These are phyloP conservation scores for Prietella phreatophila DNA, from an alignment of 2,113 vertebrate genomes.

Conservation along the genomic window DNA sequence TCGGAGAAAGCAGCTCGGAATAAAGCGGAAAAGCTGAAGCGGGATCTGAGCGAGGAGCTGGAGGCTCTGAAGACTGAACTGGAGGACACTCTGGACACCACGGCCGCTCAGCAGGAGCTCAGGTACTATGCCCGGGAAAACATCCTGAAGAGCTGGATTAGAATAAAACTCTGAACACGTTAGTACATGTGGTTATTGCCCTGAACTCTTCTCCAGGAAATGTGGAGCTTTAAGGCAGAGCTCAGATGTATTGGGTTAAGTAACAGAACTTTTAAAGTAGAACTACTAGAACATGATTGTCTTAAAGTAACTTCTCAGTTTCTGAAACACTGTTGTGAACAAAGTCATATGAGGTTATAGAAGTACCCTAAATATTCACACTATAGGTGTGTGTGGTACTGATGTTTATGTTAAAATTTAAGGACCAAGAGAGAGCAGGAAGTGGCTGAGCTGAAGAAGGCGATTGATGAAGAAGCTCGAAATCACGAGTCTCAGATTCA, in stretches of 20 bases:
- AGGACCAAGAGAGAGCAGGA: slow-evolving; percentile 96
- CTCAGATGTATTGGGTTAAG: not conserved
- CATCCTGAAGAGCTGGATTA: not conserved
- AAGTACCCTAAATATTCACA: not conserved
- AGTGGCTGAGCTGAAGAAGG: slow-evolving; percentile 95
- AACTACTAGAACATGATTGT: too few relatives aligned
- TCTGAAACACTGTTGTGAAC: too few relatives aligned
- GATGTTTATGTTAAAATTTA: slow-evolving; percentile 14
- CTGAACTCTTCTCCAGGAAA: not conserved
- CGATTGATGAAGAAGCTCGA: slow-evolving; percentile 92
- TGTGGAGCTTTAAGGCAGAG: not conserved
- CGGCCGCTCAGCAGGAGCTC: slow-evolving; percentile 94
- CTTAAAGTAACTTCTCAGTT: too few relatives aligned
- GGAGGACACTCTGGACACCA: slow-evolving; percentile 96
- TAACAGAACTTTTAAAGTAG: too few relatives aligned
- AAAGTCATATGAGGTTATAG: too few relatives aligned
- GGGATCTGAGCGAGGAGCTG: slow-evolving; percentile 93
- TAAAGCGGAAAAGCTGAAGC: slow-evolving; percentile 95
- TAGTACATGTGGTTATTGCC: not conserved
- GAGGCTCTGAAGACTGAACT: slow-evolving; percentile 96
- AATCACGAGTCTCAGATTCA: slow-evolving; percentile 95
- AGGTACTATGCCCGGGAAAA: slow-evolving; percentile 70
- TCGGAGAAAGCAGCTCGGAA: slow-evolving; percentile 88
- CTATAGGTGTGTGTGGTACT: not conserved
- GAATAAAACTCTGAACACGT: not conserved